Conservation (phyloP, 2,113 vertebrate genomes). For the Eulemur macaco region DNA sequence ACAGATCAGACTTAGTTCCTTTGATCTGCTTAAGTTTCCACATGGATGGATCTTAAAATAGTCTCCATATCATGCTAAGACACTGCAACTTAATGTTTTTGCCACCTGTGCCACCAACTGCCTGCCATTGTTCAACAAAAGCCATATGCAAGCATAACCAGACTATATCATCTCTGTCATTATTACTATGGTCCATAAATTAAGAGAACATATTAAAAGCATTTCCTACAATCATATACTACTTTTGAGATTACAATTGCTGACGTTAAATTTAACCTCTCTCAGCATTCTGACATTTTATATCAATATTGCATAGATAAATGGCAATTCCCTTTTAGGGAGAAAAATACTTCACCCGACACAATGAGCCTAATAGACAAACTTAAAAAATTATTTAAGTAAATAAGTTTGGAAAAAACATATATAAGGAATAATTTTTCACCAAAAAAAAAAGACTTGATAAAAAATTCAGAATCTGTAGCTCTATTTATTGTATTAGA, state of each 20-base stretch:
- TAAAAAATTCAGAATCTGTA: conserved; percentile 29
- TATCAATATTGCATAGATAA: conserved; percentile 3
- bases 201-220: conserved; percentile 9
- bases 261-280: not conserved
- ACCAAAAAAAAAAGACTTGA: not conserved
- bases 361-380: not conserved
- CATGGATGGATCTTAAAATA: conserved; percentile 45
- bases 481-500: not conserved
- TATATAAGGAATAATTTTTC: not conserved
- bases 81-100: conserved; percentile 8
- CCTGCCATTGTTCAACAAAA: not conserved
- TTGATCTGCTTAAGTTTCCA: conserved; percentile 58
- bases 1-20: conserved; percentile 62
- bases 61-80: not conserved
- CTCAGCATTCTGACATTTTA: conserved; percentile 5
- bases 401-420: conserved; percentile 35
- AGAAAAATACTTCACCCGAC: conserved; percentile 10
- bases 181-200: conserved; percentile 4
- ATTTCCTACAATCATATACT: conserved; percentile 25
- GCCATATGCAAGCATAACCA: not conserved
- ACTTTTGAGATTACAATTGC: conserved; percentile 25
- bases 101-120: not conserved
- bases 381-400: conserved; percentile 32
- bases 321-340: conserved; percentile 11
- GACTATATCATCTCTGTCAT: not conserved